Base-by-base conservation (phyloP, 35 echinoderm and acorn worm genomes). In the Patiria miniata region DNA sequence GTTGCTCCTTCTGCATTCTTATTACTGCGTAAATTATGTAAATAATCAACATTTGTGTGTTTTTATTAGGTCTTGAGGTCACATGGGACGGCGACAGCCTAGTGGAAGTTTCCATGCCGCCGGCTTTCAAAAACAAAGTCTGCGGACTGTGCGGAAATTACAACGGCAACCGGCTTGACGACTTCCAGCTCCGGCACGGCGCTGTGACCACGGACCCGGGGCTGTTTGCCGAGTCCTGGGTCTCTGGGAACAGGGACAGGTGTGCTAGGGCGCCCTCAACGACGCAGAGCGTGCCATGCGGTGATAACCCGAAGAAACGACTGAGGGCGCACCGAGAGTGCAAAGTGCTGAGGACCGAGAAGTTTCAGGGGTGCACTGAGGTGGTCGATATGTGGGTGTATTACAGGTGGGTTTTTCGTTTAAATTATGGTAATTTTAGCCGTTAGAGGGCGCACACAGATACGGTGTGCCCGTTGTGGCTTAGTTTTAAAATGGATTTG, bases 21-120 rank as follows among this genome's bases (percentile, higher is more conserved):
- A n/a, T n/a, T n/a, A n/a, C n/a, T n/a, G n/a, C n/a, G n/a, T n/a
- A n/a, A n/a, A n/a, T n/a, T n/a, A n/a, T n/a, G n/a, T n/a, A n/a
- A n/a, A n/a, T n/a, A n/a, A n/a, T n/a, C n/a, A 39, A 86, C 60
- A 32, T 86, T 32, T 52, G 0, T 94, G 19, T 47, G 2, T 78
- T 36, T 83, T 28, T 51, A 81, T 38, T 37, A 99, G 96, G 96
- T 28, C 77, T 99, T 47, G 78, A 82, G 61, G 83, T 99, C 7
- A 51, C 86, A 19, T 99, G 96, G 96, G 96, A 99, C 77, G 96
- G 96, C 14, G 96, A 99, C 54, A 99, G 96, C 82, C 94, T 94
- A 69, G 89, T 91, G 36, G 93, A 95, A 53, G 86, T 99, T 0
- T 85, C 85, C 6, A 89, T 91, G 14, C 86, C 89, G 33, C 90